Conservation (phyloP, 2,888 invertebrate species). For the Drosophila mimica region DNA sequence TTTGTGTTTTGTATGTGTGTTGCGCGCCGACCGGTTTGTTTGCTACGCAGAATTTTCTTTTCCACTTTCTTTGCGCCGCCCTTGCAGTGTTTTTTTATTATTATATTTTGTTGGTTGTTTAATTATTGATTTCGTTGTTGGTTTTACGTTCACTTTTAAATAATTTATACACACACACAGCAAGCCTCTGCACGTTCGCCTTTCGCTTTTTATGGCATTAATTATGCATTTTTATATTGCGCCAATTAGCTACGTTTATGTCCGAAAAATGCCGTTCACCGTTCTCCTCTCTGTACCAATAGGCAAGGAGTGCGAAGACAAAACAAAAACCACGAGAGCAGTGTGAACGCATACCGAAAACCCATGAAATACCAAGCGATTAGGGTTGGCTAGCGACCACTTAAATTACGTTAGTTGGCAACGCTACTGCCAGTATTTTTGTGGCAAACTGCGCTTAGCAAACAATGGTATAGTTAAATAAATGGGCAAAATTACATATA, state of each 20-base stretch:
- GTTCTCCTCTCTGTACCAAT: slow-evolving; percentile 53
- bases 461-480: not conserved
- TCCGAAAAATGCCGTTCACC: slow-evolving; percentile 39
- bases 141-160: slow-evolving; percentile 54
- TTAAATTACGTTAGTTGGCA: slow-evolving; percentile 21
- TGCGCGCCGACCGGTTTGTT: slow-evolving; percentile 74
- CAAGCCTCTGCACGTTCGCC: slow-evolving; percentile 41
- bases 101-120: slow-evolving; percentile 38
- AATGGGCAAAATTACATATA: too few species aligned
- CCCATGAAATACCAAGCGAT: slow-evolving; percentile 7
- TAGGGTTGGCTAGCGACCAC: not conserved
- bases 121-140: slow-evolving; percentile 4
- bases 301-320: slow-evolving; percentile 61
- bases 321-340: slow-evolving; percentile 59
- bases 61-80: slow-evolving; percentile 61
- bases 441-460: not conserved
- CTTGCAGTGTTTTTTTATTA: slow-evolving; percentile 48
- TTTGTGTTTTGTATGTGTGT: slow-evolving; percentile 64
- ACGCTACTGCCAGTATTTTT: slow-evolving; percentile 7
- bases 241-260: slow-evolving; percentile 45
- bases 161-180: slow-evolving; percentile 59
- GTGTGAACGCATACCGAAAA: slow-evolving; percentile 35
- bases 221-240: slow-evolving; percentile 49
- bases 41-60: slow-evolving; percentile 78
- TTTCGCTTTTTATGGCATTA: slow-evolving; percentile 72